Conservation (phyloP, 1,140 invertebrate species). For the Aricia agestis region DNA sequence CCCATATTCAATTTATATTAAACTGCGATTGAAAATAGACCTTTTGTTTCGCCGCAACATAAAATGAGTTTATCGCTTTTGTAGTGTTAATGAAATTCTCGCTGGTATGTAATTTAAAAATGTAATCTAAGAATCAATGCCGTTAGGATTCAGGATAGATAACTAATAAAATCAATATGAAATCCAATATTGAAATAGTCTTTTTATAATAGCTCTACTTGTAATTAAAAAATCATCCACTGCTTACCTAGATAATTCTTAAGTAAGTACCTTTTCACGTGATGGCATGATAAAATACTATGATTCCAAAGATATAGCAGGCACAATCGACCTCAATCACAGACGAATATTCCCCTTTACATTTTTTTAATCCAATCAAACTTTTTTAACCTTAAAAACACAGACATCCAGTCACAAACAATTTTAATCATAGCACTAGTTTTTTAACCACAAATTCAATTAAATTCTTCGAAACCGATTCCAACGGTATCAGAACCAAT, state of each 20-base stretch:
- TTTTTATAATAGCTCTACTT: too few species aligned
- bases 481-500: slow-evolving; percentile 59
- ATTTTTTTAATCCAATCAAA: too few species aligned
- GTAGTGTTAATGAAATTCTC: not conserved
- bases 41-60: not conserved
- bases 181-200: not conserved
- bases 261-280: too few species aligned
- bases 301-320: too few species aligned
- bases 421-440: not conserved
- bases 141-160: not conserved
- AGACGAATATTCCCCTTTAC: too few species aligned
- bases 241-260: too few species aligned
- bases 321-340: too few species aligned
- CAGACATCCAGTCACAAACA: not conserved
- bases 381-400: too few species aligned
- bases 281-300: too few species aligned
- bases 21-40: slow-evolving; percentile 29
- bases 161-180: not conserved
- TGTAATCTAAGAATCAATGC: not conserved
- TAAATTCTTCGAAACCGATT: slow-evolving; percentile 48
- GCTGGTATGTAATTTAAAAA: not conserved
- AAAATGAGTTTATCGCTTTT: not conserved
- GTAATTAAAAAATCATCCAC: too few species aligned
- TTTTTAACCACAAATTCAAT: slow-evolving; percentile 30
- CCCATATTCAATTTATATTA: slow-evolving; percentile 49